Percentiles rank a stretch among this genome's conserved stretches.
Conservation (phyloP, 2,797 vertebrate genomes). For the Podargus strigoides region DNA sequence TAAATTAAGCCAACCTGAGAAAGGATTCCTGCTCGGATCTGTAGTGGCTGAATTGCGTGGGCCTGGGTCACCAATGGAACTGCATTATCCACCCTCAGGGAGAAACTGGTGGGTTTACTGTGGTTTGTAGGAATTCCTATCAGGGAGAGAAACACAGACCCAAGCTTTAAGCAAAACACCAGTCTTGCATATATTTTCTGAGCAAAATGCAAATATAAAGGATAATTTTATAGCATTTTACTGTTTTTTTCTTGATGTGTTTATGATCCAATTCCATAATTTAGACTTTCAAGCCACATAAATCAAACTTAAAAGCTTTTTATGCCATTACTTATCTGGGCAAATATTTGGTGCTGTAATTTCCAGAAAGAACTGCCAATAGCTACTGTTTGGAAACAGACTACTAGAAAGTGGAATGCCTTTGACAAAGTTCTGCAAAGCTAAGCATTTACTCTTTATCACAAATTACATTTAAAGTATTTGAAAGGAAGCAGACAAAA, state of each 20-base stretch:
- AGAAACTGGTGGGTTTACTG: slow-evolving; percentile 87
- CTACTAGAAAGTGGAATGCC: not conserved
- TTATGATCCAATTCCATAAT: not conserved
- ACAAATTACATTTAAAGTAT: not conserved
- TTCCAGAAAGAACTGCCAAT: not conserved
- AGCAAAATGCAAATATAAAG: not conserved
- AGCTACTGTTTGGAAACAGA: not conserved
- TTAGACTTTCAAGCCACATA: not conserved
- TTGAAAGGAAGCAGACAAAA: not conserved
- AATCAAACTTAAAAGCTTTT: not conserved
- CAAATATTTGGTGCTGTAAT: not conserved
- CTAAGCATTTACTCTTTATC: not conserved
- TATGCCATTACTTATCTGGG: not conserved
- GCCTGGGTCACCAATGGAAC: slow-evolving; percentile 93
- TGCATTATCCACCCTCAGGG: slow-evolving; percentile 90
- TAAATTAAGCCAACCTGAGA: slow-evolving; percentile 82
- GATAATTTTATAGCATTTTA: not conserved
- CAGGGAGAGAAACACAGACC: not conserved
- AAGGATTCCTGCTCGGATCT: slow-evolving; percentile 92
- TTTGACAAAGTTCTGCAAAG: slow-evolving; percentile 9
- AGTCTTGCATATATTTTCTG: not conserved
- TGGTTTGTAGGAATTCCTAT: slow-evolving; percentile 88
- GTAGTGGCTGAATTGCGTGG: slow-evolving; percentile 89
- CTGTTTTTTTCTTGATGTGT: not conserved
- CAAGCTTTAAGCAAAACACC: not conserved